Conservation (phyloP, 2,113 vertebrate genomes). For the Beaufortia kweichowensis region DNA sequence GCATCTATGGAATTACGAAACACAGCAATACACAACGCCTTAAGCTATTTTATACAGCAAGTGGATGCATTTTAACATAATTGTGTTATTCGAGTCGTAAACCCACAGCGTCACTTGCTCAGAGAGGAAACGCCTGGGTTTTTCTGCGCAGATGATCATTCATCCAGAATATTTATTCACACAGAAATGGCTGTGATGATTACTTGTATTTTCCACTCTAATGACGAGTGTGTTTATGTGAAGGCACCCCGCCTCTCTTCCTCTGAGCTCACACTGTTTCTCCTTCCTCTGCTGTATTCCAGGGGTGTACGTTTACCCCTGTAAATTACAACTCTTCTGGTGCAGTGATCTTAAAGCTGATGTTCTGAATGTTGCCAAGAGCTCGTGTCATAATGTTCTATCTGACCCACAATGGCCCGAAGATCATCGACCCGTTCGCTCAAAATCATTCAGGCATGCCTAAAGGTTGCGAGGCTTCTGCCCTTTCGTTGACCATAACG, state of each 20-base stretch:
- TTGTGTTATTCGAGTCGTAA: conserved; percentile 40
- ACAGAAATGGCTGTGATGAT: conserved; percentile 30
- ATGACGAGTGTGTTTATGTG: conserved; percentile 33
- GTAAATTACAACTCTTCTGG: neutral
- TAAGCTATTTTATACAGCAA: conserved; percentile 21
- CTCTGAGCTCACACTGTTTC: conserved; percentile 16
- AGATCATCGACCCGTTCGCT: neutral
- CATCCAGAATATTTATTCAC: conserved; percentile 45
- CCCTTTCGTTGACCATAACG: neutral
- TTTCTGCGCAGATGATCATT: conserved; percentile 8
- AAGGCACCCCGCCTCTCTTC: conserved; percentile 22
- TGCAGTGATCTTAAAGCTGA: neutral
- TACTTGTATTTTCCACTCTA: conserved; percentile 27
- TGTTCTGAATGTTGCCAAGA: neutral
- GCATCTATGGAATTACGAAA: conserved; percentile 45
- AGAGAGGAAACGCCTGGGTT: conserved; percentile 4
- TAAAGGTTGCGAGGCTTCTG: neutral
- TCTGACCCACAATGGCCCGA: neutral
- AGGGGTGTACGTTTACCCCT: conserved; percentile 18
- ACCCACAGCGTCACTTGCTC: conserved; percentile 5
- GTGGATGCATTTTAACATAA: conserved; percentile 25
- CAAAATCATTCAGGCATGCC: neutral
- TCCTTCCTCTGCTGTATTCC: conserved; percentile 11
- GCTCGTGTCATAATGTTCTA: neutral
- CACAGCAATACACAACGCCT: neutral